A percentile compares a stretch with the other conserved stretches of the same genome.
Evolutionary conservation across 2,888 invertebrate genomes (phyloP).

Genomic region (Tachina lurida): DNA sequence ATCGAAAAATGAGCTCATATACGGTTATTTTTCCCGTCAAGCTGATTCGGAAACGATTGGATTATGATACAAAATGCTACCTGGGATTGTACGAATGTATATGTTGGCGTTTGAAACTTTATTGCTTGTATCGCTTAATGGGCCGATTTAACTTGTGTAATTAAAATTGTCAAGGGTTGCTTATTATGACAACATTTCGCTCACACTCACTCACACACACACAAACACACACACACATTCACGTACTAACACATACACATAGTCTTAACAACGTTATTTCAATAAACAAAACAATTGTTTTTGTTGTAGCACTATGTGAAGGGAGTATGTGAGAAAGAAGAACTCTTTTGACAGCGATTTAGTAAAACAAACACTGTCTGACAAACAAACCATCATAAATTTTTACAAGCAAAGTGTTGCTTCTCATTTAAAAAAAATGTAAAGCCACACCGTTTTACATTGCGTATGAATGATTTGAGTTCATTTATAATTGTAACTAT

Average conservation of each 20-base stretch:
- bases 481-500: conserved; percentile 60
- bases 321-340: not conserved
- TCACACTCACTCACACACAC: conserved; percentile 24
- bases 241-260: conserved; percentile 25
- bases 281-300: conserved; percentile 50
- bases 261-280: conserved; percentile 43
- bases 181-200: conserved; percentile 57
- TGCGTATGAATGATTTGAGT: conserved; percentile 50
- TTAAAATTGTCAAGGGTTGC: conserved; percentile 78
- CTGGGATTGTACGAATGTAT: not conserved
- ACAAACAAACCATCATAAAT: conserved; percentile 42
- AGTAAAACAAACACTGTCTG: conserved; percentile 38
- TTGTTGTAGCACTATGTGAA: conserved; percentile 15
- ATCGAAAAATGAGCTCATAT: too few species aligned
- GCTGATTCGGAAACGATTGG: too few species aligned
- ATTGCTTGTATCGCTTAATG: conserved; percentile 72
- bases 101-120: conserved; percentile 49
- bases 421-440: not conserved
- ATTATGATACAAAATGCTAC: too few species aligned
- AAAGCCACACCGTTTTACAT: not conserved
- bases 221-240: conserved; percentile 34
- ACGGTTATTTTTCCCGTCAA: too few species aligned
- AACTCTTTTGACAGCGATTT: conserved; percentile 30
- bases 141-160: conserved; percentile 76
- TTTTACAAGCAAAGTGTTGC: conserved; percentile 37